Conservation (phyloP, 2,797 vertebrate genomes). For the Mus minutoides region DNA sequence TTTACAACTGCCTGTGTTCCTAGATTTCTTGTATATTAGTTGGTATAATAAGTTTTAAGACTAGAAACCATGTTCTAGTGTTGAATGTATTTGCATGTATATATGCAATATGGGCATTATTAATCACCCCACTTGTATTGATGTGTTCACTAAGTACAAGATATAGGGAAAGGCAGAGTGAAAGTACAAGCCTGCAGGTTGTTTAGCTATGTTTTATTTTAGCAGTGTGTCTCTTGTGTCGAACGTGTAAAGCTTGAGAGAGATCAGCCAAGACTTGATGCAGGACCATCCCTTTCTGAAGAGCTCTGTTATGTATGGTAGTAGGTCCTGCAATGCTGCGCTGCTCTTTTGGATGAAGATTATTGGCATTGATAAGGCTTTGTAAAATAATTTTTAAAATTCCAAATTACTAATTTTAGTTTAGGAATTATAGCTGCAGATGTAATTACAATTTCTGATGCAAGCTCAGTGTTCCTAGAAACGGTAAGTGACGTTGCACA, state of each 20-base stretch:
- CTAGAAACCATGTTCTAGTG: neutral
- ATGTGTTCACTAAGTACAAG: neutral
- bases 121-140: neutral
- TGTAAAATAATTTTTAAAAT: slow-evolving; percentile 53
- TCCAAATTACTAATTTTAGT: slow-evolving; percentile 60
- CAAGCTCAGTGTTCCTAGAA: slow-evolving; percentile 33
- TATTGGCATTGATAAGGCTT: slow-evolving; percentile 34
- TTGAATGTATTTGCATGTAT: slow-evolving; percentile 11
- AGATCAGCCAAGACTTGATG: slow-evolving; percentile 20
- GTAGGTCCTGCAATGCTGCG: neutral
- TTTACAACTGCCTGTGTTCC: slow-evolving; percentile 20
- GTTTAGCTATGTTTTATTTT: neutral
- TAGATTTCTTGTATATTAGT: slow-evolving; percentile 43
- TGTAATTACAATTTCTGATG: slow-evolving; percentile 22
- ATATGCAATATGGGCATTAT: neutral
- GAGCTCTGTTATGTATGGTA: neutral
- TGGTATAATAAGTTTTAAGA: slow-evolving; percentile 8
- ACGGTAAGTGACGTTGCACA: slow-evolving; percentile 10
- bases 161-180: neutral
- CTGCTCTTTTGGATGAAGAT: slow-evolving; percentile 56
- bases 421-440: slow-evolving; percentile 41
- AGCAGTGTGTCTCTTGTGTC: slow-evolving; percentile 36
- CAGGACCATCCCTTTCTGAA: neutral
- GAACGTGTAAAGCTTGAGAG: slow-evolving; percentile 1
- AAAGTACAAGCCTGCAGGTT: slow-evolving; percentile 12